phyloP scores from a whole-genome alignment of 2,888 invertebrate species.

The Aporophyla nigra region DNA sequence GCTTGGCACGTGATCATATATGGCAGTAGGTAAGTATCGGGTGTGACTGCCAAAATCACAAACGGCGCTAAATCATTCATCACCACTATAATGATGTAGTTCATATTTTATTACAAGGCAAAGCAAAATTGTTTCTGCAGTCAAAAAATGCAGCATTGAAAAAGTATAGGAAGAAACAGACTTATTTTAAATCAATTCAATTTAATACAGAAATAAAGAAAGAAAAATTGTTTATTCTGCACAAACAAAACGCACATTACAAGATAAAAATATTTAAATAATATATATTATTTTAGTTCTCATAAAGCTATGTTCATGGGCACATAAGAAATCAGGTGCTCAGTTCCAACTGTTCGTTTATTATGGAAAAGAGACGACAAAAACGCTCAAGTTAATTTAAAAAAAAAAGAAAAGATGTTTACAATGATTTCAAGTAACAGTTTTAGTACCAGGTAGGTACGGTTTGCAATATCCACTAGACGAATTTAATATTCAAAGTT shows the following conservation, averaged over 20 bases:
- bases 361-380: neutral
- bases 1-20: conserved; percentile 19
- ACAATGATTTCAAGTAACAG: neutral
- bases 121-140: neutral
- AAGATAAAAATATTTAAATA: no score
- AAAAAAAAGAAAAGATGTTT: neutral
- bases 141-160: neutral
- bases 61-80: conserved; percentile 47
- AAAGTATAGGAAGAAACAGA: neutral
- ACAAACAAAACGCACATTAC: no score
- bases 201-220: no score
- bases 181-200: neutral
- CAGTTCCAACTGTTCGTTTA: neutral
- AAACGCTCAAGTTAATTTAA: neutral
- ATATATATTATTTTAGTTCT: neutral
- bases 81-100: neutral
- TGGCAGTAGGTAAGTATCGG: neutral
- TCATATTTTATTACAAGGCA: conserved; percentile 8
- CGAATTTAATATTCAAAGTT: neutral
- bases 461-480: neutral
- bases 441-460: neutral
- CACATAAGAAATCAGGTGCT: neutral
- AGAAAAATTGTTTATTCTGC: no score
- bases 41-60: conserved; percentile 27
- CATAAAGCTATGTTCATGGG: neutral